Base-by-base conservation (phyloP, 1,140 invertebrate genomes). In the Rhagoletis pomonella region DNA sequence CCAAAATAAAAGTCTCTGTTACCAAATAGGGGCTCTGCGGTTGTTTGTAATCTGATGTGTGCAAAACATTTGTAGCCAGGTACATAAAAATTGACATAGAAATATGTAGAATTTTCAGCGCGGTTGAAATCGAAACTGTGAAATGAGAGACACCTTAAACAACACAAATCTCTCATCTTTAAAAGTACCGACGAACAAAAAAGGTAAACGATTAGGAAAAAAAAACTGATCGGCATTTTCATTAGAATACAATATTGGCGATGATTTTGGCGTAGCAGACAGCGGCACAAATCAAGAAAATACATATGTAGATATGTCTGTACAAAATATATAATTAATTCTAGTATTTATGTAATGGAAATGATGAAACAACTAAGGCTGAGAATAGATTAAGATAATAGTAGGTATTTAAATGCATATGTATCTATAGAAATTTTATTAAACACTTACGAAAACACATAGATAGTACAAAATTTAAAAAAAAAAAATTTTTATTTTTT, bases 201-300 rank as follows among this genome's bases (percentile, higher is more conserved):
- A 73, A 73, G 67, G 67, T 73, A 73, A 73, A 73, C 39, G 67
- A 73, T 73, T 73, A 47, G 67, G 67, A 44, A 73, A 73, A 42
- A 47, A 47, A 10, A 14, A 39, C 6, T 14, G 14, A 42, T 42
- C 17, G 3, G 42, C 67, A 73, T 44, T 73, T 73, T 0, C 39
- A 47, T 44, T 73, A 73, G 14, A 47, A 73, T 47, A 73, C 0
- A 73, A 44, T 73, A 73, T 73, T 73, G 42, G 67, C 67, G 44
- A 47, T 73, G 67, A 44, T 44, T 29, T 73, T 73, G 67, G 14
- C 39, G 4, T 9, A 42, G 65, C 19, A 39, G 42, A 44, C 17
- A 73, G n/a, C 42, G 19, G 17, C 67, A 69, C 12, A 4, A 39
- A 69, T 47, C 42, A 44, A 14, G 67, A 44, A 65, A 69, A 4